These are phyloP conservation scores for Galagoides demidoff DNA, from an alignment of 2,797 vertebrate genomes.

Conservation along the genomic window DNA sequence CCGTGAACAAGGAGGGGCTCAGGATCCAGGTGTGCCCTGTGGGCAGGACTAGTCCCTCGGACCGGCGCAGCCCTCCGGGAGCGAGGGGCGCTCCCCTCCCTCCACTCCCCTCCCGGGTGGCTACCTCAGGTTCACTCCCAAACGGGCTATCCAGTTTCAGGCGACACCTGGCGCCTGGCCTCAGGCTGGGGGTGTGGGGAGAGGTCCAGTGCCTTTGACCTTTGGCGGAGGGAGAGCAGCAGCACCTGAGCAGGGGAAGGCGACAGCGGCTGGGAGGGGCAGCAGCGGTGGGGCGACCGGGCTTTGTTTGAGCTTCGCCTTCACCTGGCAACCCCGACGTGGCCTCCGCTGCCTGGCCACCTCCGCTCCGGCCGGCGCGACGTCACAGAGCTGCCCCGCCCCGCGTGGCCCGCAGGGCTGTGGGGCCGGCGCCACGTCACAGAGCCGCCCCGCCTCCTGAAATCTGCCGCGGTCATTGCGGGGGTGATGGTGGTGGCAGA, in stretches of 20 bases:
- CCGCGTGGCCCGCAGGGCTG: too few relatives aligned
- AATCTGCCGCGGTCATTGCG: rapidly evolving
- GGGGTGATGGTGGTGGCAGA: too few relatives aligned
- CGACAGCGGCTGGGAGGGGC: neutral
- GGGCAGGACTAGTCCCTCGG: neutral
- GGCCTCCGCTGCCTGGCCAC: neutral
- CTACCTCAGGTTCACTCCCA: conserved; percentile 70
- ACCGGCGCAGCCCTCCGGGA: neutral
- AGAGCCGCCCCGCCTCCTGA: neutral
- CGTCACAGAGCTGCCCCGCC: conserved; percentile 40
- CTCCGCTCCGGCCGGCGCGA: neutral
- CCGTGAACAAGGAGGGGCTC: neutral
- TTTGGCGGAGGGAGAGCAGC: conserved; percentile 25
- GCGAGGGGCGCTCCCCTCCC: neutral
- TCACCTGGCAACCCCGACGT: conserved; percentile 29
- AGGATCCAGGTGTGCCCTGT: neutral
- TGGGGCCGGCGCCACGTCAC: neutral
- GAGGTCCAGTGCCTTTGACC: conserved; percentile 37
- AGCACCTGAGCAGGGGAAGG: neutral
- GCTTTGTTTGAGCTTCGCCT: conserved; percentile 66
- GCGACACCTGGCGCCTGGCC: conserved; percentile 6
- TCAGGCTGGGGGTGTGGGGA: neutral
- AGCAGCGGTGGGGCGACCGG: neutral
- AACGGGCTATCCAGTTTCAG: conserved; percentile 26
- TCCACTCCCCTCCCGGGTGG: neutral